Percentiles rank a stretch among this genome's conserved stretches.
These are phyloP conservation scores for Lipophrys pholis DNA, from an alignment of 2,113 vertebrate species.

Conservation along the genomic window DNA sequence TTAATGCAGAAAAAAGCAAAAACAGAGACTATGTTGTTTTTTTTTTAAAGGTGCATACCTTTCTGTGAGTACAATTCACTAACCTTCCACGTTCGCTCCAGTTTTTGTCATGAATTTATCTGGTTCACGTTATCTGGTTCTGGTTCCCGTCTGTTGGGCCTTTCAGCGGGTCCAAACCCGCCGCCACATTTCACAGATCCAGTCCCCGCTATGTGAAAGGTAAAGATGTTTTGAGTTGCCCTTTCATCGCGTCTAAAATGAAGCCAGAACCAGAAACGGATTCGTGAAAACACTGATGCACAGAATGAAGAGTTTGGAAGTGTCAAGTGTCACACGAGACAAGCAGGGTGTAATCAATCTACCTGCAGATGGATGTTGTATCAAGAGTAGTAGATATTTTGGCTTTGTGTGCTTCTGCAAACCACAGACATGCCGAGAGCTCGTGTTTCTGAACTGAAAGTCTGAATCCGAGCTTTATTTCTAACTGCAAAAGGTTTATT, in stretches of 20 bases:
- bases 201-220: constrained; percentile 14
- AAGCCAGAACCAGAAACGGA: constrained; percentile 12
- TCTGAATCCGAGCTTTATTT: no score
- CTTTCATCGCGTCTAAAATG: constrained; percentile 53
- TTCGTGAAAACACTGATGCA: constrained; percentile 12
- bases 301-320: constrained; percentile 14
- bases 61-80: constrained; percentile 27
- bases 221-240: constrained; percentile 55
- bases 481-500: no score
- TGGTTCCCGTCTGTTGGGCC: constrained; percentile 52
- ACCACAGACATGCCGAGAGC: no score
- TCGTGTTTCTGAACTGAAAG: no score
- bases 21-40: constrained; percentile 58
- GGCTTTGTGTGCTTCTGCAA: no score
- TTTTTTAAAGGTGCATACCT: constrained; percentile 7
- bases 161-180: constrained; percentile 58
- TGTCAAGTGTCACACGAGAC: constrained; percentile 40
- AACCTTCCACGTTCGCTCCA: constrained; percentile 37
- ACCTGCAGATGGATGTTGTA: neutral
- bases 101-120: constrained; percentile 47
- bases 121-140: constrained; percentile 75
- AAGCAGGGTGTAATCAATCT: constrained; percentile 13
- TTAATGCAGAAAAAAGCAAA: constrained; percentile 63
- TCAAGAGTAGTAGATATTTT: no score
- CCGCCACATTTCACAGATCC: constrained; percentile 48